Base-by-base conservation (phyloP, 2,113 vertebrate species). In the Pangasianodon gigas region DNA sequence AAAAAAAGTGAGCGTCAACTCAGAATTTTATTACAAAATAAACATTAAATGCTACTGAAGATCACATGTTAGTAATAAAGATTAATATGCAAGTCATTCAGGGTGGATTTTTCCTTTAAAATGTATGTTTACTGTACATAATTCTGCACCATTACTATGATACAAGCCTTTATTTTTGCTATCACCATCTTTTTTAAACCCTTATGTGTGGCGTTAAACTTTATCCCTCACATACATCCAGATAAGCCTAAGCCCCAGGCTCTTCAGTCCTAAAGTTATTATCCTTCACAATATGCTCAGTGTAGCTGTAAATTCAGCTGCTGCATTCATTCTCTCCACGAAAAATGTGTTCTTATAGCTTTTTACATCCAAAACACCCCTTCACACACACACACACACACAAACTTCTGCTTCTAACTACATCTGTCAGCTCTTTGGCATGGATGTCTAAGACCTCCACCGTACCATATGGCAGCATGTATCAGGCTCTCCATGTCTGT, bases 261-360 rank as follows among this genome's bases (percentile, higher is more conserved):
- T 84, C 56, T 46, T 84, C 14, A 3, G 56, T 84, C 37, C 56
- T 29, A 29, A 84, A 84, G 56, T 84, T 84, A 83, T 58, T 83
- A 84, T 84, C 82, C 56, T 62, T 60, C 32, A 84, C 32, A 62
- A 29, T 62, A 84, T 62, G 56, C 82, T 84, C 58, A 46, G 21
- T 46, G 19, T 62, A 16, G 56, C 82, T 62, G 41, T 41, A 62
- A 56, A 84, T 84, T 62, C 82, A 46, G 82, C 56, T 46, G 56
- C 82, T 8, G 37, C 11, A 62, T 84, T 60, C 56, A 41, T 60
- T 60, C 82, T 60, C 54, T 1, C 32, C 52, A 26, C 32, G 7
- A 83, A 83, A 83, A 41, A 58, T 83, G 32, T 37, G 51, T 83
- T 83, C 80, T 21, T 83, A 56, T 83, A 83, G 19, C 81, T 37